phyloP scores from a whole-genome alignment of 1,140 invertebrate species.

The Conopomorpha cramerella region DNA sequence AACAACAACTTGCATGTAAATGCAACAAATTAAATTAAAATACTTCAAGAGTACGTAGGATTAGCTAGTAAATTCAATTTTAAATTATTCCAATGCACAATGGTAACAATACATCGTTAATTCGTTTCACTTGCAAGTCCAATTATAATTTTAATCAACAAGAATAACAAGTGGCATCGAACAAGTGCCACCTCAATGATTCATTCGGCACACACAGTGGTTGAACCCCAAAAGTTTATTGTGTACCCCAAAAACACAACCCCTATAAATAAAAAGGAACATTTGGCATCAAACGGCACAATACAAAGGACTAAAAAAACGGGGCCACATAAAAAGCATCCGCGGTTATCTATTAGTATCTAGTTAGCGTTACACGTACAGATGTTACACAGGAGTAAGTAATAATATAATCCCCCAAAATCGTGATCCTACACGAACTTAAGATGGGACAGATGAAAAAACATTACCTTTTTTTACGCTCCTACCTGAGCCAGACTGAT shows the following conservation, averaged over 20 bases:
- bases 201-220: too few species aligned
- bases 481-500: slow-evolving; percentile 24
- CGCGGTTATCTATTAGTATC: slow-evolving; percentile 59
- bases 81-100: too few species aligned
- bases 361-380: slow-evolving; percentile 54
- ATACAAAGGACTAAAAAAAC: slow-evolving; percentile 50
- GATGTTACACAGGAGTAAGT: too few species aligned
- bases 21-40: too few species aligned
- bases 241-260: slow-evolving; percentile 8
- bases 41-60: too few species aligned
- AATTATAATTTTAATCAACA: too few species aligned
- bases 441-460: slow-evolving; percentile 15
- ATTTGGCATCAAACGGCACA: slow-evolving; percentile 33
- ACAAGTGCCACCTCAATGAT: slow-evolving; percentile 23
- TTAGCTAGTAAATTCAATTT: too few species aligned
- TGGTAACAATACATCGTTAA: too few species aligned
- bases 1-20: too few species aligned
- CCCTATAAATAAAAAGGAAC: slow-evolving; percentile 45
- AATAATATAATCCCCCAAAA: slow-evolving; percentile 41
- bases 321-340: slow-evolving; percentile 49
- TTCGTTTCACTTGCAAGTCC: too few species aligned
- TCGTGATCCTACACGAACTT: slow-evolving; percentile 22
- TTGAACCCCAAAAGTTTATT: slow-evolving; percentile 24
- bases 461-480: slow-evolving; percentile 37
- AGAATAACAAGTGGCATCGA: not conserved